phyloP scores from a whole-genome alignment of 2,113 vertebrate genomes.

The Pterocles burchelli region DNA sequence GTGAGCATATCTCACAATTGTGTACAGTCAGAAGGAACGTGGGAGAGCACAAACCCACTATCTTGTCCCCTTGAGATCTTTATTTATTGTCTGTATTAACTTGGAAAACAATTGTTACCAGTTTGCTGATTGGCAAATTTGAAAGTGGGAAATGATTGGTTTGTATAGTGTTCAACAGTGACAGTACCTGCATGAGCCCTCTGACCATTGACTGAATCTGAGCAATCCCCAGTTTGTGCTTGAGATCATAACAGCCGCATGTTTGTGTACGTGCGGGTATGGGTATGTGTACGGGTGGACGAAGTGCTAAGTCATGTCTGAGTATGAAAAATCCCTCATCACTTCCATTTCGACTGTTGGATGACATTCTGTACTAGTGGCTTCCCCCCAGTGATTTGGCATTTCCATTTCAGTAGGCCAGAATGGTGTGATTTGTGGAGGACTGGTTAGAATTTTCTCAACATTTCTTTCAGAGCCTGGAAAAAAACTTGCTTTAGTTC shows the following conservation, averaged over 20 bases:
- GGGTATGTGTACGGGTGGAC: neutral
- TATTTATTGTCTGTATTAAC: neutral
- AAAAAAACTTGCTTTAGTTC: neutral
- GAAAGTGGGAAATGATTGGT: neutral
- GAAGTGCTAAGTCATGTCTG: neutral
- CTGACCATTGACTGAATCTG: neutral
- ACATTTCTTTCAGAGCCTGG: neutral
- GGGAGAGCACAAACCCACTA: neutral
- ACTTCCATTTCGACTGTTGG: fast-evolving
- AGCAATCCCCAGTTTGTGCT: neutral
- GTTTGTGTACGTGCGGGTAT: fast-evolving
- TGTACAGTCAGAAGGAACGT: neutral
- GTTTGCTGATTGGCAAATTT: neutral
- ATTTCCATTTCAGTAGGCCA: neutral
- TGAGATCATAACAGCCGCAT: neutral
- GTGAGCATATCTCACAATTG: constrained; percentile 60
- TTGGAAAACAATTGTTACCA: neutral
- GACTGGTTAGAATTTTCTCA: constrained; percentile 10
- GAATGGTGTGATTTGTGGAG: neutral
- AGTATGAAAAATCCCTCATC: neutral
- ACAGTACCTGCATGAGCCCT: fast-evolving
- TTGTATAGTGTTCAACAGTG: neutral
- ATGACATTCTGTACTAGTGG: neutral
- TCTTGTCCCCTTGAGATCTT: neutral
- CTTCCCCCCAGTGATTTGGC: neutral